phyloP scores from a whole-genome alignment of 2,797 vertebrate genomes.

The Sebastes kiyomatsui region DNA sequence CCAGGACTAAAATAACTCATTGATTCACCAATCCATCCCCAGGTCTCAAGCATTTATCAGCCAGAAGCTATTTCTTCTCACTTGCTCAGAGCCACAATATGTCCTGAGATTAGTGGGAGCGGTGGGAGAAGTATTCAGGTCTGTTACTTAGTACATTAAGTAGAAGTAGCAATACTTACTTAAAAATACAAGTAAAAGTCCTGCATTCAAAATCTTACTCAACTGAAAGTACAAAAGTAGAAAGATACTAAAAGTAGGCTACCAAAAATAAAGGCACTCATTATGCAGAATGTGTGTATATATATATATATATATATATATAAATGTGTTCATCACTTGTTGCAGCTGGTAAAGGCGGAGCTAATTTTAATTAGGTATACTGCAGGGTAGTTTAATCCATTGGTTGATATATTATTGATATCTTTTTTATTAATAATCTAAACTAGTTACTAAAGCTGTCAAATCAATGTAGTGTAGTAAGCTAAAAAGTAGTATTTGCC shows the following conservation, averaged over 20 bases:
- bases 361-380: too few relatives aligned
- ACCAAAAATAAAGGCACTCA: background rate
- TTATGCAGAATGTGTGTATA: background rate
- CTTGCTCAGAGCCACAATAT: slow-evolving; percentile 14
- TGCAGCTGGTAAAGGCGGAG: too few relatives aligned
- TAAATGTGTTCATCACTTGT: too few relatives aligned
- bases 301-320: too few relatives aligned
- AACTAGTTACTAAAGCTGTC: too few relatives aligned
- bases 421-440: too few relatives aligned
- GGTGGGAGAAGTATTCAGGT: background rate
- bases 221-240: background rate
- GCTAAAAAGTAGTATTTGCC: too few relatives aligned
- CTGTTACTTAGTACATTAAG: background rate
- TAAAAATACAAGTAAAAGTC: background rate
- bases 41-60: slow-evolving; percentile 34
- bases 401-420: too few relatives aligned
- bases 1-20: slow-evolving; percentile 63
- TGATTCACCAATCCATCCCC: slow-evolving; percentile 41
- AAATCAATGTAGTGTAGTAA: too few relatives aligned
- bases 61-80: slow-evolving; percentile 33
- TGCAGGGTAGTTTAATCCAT: too few relatives aligned
- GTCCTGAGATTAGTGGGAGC: background rate
- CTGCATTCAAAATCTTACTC: background rate
- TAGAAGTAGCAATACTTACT: background rate
- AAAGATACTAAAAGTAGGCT: background rate